A percentile compares a stretch with the other conserved stretches of the same genome.
Conservation (phyloP, 2,797 vertebrate species). For the Dendrocincla tyrannina region DNA sequence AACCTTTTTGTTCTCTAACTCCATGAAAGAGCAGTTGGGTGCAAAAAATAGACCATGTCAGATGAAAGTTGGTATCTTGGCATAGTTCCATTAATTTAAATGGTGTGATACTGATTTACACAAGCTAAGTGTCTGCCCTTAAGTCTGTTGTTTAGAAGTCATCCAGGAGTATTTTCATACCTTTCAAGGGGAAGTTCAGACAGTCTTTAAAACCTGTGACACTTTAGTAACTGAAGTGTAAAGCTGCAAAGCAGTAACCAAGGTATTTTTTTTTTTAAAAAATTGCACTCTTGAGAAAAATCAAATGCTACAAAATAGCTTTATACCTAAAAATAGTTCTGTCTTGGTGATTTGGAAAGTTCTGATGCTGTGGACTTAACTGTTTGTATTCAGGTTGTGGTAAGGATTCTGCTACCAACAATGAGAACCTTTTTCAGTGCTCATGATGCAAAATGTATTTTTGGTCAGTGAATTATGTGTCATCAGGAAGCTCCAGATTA, state of each 20-base stretch:
- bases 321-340: background rate
- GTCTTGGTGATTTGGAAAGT: background rate
- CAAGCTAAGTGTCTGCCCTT: background rate
- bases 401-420: background rate
- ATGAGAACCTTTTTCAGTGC: background rate
- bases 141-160: slow-evolving; percentile 15
- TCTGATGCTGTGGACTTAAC: background rate
- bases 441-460: background rate
- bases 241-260: background rate
- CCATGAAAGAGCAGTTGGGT: background rate
- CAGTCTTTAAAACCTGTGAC: background rate
- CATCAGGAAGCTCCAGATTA: background rate
- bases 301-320: background rate
- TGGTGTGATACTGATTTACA: slow-evolving; percentile 12
- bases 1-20: background rate
- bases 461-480: background rate
- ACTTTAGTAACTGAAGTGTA: slow-evolving; percentile 1
- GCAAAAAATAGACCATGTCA: background rate
- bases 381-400: background rate
- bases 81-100: background rate
- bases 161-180: slow-evolving; percentile 31
- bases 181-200: slow-evolving; percentile 4
- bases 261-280: background rate
- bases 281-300: slow-evolving; percentile 6
- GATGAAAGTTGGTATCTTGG: background rate